Percentiles rank a stretch among this genome's conserved stretches.
phyloP scores from a whole-genome alignment of 2,113 vertebrate species.

The Plestiodon gilberti region DNA sequence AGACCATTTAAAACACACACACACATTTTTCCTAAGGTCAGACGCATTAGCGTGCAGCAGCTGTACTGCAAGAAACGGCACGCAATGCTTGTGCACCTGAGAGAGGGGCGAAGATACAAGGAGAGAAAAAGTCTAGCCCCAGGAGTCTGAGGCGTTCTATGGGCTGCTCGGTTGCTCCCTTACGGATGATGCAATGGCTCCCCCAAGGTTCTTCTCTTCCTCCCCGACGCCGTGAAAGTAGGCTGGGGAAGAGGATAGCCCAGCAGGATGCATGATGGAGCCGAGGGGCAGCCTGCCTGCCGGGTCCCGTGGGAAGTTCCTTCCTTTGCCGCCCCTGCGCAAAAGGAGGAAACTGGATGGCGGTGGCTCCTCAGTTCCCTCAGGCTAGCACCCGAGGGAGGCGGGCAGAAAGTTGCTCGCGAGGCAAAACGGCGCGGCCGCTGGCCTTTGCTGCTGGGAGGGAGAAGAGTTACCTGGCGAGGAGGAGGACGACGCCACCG shows the following conservation, averaged over 20 bases:
- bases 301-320: accelerated
- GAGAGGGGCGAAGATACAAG: too few species aligned
- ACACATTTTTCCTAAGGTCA: too few species aligned
- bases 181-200: neutral
- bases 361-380: neutral
- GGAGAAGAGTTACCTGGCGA: neutral
- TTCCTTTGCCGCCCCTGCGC: neutral
- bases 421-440: neutral
- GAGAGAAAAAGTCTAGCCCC: neutral
- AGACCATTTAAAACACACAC: too few species aligned
- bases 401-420: neutral
- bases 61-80: too few species aligned
- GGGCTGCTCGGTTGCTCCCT: neutral
- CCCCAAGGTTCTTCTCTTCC: neutral
- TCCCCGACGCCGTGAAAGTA: neutral
- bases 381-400: neutral
- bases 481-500: neutral
- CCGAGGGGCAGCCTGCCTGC: too few species aligned
- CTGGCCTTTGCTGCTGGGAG: too few species aligned
- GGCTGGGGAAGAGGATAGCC: neutral
- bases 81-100: neutral
- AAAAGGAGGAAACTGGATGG: neutral
- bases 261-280: too few species aligned
- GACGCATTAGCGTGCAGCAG: too few species aligned
- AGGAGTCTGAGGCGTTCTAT: neutral